phyloP scores from a whole-genome alignment of 30 jellyfish, hydroid and myxozoan species.

The Clytia hemisphaerica region DNA sequence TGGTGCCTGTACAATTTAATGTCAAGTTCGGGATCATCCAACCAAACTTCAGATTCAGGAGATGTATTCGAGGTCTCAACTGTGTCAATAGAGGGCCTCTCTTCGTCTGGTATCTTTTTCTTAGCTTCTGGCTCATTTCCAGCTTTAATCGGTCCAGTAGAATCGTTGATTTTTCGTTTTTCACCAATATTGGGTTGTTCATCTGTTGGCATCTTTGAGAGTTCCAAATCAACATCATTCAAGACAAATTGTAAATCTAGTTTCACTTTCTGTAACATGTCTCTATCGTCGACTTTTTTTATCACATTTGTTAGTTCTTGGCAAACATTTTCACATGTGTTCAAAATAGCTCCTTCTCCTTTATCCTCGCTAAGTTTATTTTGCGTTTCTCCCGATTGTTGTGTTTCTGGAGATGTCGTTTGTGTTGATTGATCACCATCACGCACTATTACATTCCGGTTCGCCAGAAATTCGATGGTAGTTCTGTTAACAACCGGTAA shows the following conservation, averaged over 20 bases:
- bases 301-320: constrained; percentile 9
- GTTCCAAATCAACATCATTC: constrained; percentile 25
- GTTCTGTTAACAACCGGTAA: no score
- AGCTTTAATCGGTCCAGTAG: background rate
- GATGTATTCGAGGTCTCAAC: background rate
- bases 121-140: background rate
- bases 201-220: background rate
- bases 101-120: background rate
- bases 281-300: constrained; percentile 7
- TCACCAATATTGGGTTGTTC: no score
- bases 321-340: constrained; percentile 7
- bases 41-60: constrained; percentile 1
- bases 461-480: no score
- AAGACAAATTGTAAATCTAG: constrained; percentile 21
- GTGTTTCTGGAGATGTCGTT: no score
- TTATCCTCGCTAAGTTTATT: no score
- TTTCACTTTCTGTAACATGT: constrained; percentile 28
- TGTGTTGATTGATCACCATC: no score
- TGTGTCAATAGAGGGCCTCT: background rate
- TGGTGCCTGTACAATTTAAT: constrained; percentile 9
- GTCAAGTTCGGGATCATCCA: constrained; percentile 5
- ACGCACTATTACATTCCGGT: no score
- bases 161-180: no score
- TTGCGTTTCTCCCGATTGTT: no score
- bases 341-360: no score